Conservation (phyloP, 1,140 invertebrate species). For the Philopotamus ludificatus region DNA sequence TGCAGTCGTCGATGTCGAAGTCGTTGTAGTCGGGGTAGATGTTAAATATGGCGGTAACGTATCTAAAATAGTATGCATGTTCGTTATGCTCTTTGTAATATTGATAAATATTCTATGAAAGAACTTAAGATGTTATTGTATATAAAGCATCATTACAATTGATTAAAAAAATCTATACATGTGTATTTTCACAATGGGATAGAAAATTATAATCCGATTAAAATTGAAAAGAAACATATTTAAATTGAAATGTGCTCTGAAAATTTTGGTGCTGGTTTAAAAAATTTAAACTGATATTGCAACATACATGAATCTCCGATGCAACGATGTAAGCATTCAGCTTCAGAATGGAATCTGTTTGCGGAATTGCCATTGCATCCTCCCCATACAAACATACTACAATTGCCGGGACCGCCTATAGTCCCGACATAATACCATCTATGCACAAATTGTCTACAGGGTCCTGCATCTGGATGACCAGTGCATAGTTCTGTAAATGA, state of each 20-base stretch:
- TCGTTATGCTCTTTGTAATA: too few species aligned
- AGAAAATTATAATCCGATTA: too few species aligned
- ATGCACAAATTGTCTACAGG: constrained; percentile 66
- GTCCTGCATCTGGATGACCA: constrained; percentile 58
- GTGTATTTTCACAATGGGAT: neutral
- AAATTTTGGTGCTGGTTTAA: neutral
- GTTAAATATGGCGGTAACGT: constrained; percentile 56
- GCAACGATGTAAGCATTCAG: constrained; percentile 68
- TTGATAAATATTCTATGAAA: too few species aligned
- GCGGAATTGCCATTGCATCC: constrained; percentile 74
- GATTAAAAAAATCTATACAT: neutral
- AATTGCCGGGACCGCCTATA: constrained; percentile 49
- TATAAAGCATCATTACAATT: neutral
- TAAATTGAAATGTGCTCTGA: neutral
- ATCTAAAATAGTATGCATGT: constrained; percentile 46
- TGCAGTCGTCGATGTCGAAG: constrained; percentile 49
- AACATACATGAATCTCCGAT: constrained; percentile 58
- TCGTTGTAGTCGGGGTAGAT: constrained; percentile 50
- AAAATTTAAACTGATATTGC: neutral
- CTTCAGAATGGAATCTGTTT: constrained; percentile 74
- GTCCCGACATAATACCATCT: constrained; percentile 73
- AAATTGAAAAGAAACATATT: neutral
- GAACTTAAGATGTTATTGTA: neutral
- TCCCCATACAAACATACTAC: constrained; percentile 72
- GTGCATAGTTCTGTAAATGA: constrained; percentile 39